Evolutionary conservation across 2,113 vertebrate species (phyloP).

Genomic region (Phylloscopus trochilus): DNA sequence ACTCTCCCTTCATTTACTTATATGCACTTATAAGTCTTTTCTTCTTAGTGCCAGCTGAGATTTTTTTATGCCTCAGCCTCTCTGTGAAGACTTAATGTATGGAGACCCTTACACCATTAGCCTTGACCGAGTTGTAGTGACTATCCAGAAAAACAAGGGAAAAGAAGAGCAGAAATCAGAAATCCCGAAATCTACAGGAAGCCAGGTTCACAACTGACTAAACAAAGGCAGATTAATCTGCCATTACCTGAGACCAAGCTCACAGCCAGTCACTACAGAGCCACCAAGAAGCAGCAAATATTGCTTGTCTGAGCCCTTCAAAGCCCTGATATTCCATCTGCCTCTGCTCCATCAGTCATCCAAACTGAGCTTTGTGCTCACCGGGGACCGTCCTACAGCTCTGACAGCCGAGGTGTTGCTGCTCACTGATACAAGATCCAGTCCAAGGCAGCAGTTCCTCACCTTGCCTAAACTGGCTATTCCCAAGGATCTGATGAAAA

Average conservation of each 20-base stretch:
- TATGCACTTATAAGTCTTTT: background rate
- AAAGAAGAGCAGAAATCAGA: background rate
- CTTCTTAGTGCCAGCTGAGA: background rate
- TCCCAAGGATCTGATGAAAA: background rate
- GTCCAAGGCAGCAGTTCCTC: background rate
- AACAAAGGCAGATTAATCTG: background rate
- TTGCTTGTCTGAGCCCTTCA: background rate
- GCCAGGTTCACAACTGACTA: background rate
- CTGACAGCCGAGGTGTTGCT: rapidly evolving
- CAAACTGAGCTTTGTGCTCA: background rate
- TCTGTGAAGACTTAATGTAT: background rate
- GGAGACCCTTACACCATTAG: background rate
- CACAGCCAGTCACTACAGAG: background rate
- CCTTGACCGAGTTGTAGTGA: background rate
- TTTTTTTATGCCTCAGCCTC: background rate
- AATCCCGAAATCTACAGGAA: background rate
- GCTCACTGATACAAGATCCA: background rate
- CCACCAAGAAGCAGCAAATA: background rate
- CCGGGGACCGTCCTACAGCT: background rate
- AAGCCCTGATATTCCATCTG: background rate
- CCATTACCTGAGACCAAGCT: background rate
- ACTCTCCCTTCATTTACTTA: background rate
- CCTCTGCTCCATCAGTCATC: background rate
- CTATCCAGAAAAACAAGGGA: background rate
- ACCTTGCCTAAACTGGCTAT: background rate